phyloP scores from a whole-genome alignment of 2,113 vertebrate species.

The Aldabrachelys gigantea region DNA sequence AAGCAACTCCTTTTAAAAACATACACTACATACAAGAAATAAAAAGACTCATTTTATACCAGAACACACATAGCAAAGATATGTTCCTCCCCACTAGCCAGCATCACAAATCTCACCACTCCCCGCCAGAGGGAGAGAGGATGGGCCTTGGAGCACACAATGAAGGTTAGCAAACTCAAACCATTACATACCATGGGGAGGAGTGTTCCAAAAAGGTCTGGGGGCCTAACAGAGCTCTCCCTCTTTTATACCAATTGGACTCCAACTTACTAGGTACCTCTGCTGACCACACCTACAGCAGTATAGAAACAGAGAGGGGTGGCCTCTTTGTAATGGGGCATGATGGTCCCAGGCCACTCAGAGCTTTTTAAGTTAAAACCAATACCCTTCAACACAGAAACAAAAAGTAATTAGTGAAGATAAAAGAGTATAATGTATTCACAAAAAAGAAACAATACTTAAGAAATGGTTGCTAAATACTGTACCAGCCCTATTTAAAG shows the following conservation, averaged over 20 bases:
- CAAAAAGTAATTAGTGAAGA: not conserved
- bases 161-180: slow-evolving; percentile 40
- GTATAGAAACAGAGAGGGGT: not conserved
- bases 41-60: not conserved
- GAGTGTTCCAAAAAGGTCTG: not conserved
- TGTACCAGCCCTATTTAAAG: not conserved
- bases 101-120: slow-evolving; percentile 4
- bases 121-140: not conserved
- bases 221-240: not conserved
- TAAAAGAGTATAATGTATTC: not conserved
- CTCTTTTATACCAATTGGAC: not conserved
- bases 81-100: not conserved
- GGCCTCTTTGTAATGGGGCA: not conserved
- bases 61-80: not conserved
- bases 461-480: not conserved
- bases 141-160: not conserved
- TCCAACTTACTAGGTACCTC: not conserved
- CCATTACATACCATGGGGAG: slow-evolving; percentile 18
- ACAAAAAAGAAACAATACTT: not conserved
- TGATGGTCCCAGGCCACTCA: not conserved
- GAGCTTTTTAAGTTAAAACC: not conserved
- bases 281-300: not conserved
- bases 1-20: not conserved
- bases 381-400: not conserved
- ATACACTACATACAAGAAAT: not conserved